phyloP scores from a whole-genome alignment of 2,888 invertebrate genomes.

The Eupithecia pulchellata region DNA sequence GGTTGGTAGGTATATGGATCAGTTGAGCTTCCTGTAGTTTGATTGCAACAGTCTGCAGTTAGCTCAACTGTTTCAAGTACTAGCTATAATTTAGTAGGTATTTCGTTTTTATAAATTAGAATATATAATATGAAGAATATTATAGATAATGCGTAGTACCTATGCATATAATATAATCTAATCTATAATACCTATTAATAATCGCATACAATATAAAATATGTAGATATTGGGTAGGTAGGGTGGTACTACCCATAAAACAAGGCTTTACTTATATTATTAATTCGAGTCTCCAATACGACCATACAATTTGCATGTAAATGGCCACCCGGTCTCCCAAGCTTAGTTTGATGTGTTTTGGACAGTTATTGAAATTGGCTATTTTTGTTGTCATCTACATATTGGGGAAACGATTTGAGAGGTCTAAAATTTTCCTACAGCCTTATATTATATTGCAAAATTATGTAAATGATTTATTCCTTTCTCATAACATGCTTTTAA shows the following conservation, averaged over 20 bases:
- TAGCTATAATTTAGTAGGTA: too few species aligned
- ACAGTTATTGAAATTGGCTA: slow-evolving; percentile 34
- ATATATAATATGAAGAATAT: too few species aligned
- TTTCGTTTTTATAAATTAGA: too few species aligned
- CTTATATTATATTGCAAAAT: background rate
- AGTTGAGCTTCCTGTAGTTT: too few species aligned
- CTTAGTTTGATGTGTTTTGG: slow-evolving; percentile 36
- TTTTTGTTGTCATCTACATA: slow-evolving; percentile 17
- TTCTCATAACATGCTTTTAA: background rate
- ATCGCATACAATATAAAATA: too few species aligned
- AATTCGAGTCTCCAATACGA: slow-evolving; percentile 53
- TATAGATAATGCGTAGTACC: background rate
- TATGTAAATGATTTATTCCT: background rate
- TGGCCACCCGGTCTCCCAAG: slow-evolving; percentile 31
- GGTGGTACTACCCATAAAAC: background rate
- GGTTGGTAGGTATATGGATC: too few species aligned
- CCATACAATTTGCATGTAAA: slow-evolving; percentile 45
- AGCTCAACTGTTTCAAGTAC: too few species aligned
- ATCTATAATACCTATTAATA: too few species aligned
- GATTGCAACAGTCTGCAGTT: too few species aligned
- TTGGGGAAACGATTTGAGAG: background rate
- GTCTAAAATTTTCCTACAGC: background rate
- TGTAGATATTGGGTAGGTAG: background rate
- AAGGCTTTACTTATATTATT: slow-evolving; percentile 9
- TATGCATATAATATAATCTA: background rate